Base-by-base conservation (phyloP, 2,888 invertebrate genomes). In the Lithodes maja region DNA sequence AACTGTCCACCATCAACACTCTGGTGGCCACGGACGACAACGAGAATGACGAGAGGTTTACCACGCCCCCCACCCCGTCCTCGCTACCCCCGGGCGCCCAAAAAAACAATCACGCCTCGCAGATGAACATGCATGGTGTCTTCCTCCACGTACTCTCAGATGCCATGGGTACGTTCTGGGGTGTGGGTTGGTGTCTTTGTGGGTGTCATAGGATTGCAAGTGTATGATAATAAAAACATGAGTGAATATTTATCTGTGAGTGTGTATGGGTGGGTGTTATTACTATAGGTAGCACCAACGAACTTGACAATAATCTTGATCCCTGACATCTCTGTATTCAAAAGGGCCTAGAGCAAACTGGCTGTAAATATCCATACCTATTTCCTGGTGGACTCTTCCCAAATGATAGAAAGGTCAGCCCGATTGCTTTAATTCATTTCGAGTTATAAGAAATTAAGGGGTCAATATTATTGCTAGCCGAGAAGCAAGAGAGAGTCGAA, bases 101-200 rank as follows among this genome's bases (percentile, higher is more conserved):
- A 12, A 80, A 49, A 50, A 52, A 54, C 15, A 77, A 77, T 33
- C 61, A 83, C 17, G 86, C 97, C 0, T 96, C 96, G 1, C 97
- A 98, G 93, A 96, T 99, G 97, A 99, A 99, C 93, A 99, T 99
- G 99, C 96, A 98, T 86, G 99, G 99, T n/a, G 99, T 99, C n/a
- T 99, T 99, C 94, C 95, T 99, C 86, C 99, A 99, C 94, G 97
- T 99, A 2, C 94, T 99, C 69, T 99, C 99, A 81, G 99, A 99
- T 94, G 99, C 99, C 49, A 94, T 99, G 81, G 99, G 91, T 91
- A 69, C 3, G 80, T 33, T 33, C 33, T 33, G 33, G 33, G 33
- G 33, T 33, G 33, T 81, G 75, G 33, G 33, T 75, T 15, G 33
- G 5, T 15, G 75, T 17, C 7, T 9, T 3, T 15, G 75, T 17